Evolutionary conservation across 2,113 vertebrate species (phyloP), one percentile per base, ranked within the genome.

Genomic region (Megaceryle maxima): DNA sequence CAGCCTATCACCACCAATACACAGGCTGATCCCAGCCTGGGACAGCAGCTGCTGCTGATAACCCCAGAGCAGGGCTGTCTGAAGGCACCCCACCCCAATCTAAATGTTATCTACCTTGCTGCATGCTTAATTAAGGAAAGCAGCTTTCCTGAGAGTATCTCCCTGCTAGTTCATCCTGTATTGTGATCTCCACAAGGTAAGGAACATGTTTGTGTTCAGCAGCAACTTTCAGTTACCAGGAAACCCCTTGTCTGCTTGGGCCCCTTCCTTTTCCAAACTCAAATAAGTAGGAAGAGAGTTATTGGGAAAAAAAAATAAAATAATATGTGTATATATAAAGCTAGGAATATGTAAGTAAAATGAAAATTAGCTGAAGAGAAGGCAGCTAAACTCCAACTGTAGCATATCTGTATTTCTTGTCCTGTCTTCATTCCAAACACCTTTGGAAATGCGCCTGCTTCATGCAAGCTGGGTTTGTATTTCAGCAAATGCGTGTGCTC

Each of bases 111-210:
- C 57, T 87, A 26, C 33, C 18, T 68, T 44, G 12, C 26, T 85
- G 26, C n/a, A 33, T 50, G 18, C 48, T 81, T 88, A 74, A n/a
- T 74, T 39, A 87, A 62, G 25, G 33, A 69, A 81, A 88, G 19
- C 29, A 72, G 29, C 46, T 75, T 69, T 48, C 6, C 41, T 0
- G 2, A 13, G 56, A 4, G 4, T 53, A 28, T 28, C 5, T 51
- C 66, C 0, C 0, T 35, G 20, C 13, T 24, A 41, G 26, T 53
- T 87, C 24, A 35, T 1, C 5, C 6, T 0, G 0, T 20, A 24
- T 14, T 48, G 17, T 51, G 37, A 59, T 55, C 50, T 94, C 77
- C 28, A n/a, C 17, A 17, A 37, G 46, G 17, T 43, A 24, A 37
- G 31, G 37, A 57, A 67, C 15, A 51, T 10, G 5, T 7, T 28